These are phyloP conservation scores for Drosophila tani DNA, from an alignment of 1,140 invertebrate genomes.

Conservation along the genomic window DNA sequence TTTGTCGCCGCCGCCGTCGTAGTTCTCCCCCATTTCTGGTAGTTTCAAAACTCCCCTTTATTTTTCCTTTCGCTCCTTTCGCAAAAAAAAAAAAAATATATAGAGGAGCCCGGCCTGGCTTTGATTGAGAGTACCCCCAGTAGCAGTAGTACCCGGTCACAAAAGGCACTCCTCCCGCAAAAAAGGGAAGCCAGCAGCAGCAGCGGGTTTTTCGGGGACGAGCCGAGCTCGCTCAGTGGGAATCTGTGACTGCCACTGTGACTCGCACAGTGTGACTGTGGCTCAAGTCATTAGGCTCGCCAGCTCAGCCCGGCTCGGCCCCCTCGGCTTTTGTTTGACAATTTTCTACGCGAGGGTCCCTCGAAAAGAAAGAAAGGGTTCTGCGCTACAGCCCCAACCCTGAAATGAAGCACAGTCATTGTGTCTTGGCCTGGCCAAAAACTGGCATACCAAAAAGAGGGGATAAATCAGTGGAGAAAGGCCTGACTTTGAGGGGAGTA, in stretches of 20 bases:
- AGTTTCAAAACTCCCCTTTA: constrained; percentile 34
- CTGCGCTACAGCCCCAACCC: constrained; percentile 3
- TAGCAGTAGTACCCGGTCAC: constrained; percentile 21
- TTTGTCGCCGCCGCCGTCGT: constrained; percentile 37
- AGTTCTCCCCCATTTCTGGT: constrained; percentile 32
- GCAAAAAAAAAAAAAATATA: neutral
- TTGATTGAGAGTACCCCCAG: constrained; percentile 37
- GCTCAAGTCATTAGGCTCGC: constrained; percentile 76
- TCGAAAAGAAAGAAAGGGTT: constrained; percentile 16
- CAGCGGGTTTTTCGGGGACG: constrained; percentile 10
- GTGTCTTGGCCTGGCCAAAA: constrained; percentile 67
- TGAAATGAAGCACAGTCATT: constrained; percentile 29
- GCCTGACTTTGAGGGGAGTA: constrained; percentile 11
- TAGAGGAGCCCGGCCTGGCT: constrained; percentile 25
- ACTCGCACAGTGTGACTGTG: constrained; percentile 29
- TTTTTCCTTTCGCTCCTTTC: constrained; percentile 11
- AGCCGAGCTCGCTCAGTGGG: constrained; percentile 1
- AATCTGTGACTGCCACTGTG: constrained; percentile 37
- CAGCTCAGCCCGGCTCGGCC: neutral
- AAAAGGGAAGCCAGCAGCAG: constrained; percentile 6
- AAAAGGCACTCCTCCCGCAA: constrained; percentile 36
- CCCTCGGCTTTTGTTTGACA: constrained; percentile 70
- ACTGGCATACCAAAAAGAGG: constrained; percentile 13
- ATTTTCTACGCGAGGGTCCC: constrained; percentile 52
- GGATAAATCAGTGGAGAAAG: constrained; percentile 29